Evolutionary conservation across 1,140 invertebrate genomes (phyloP), one percentile per base, ranked within the genome.

Genomic region (Solenopsis fugax): DNA sequence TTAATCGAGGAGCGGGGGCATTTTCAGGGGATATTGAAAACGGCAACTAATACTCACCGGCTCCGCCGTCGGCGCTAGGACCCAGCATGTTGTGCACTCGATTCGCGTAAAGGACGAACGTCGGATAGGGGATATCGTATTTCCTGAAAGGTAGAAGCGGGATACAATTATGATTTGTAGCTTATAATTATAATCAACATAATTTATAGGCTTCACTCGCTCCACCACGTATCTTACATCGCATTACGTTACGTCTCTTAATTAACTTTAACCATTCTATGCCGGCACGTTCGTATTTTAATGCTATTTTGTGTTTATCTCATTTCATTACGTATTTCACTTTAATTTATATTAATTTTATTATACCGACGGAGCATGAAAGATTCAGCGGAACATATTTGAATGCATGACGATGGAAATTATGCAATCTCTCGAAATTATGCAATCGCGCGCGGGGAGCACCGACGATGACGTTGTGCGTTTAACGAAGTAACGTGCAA

Each of bases 101-200:
- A 94, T 98, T 99, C 72, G 98, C 98, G 95, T 99, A 99, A n/a
- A 98, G 96, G 60, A 99, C 98, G 93, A 99, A 98, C 2, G 98
- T 99, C 80, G 98, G 98, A 95, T 99, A 98, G 24, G 98, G 98
- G 93, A 99, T 99, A 96, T 98, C 98, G 95, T 98, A 98, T 95
- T 98, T 98, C 91, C 98, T 96, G 94, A 34, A 93, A 94, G 88
- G 9, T 16, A 34, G 21, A 84, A 41, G 29, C 21, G 41, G n/a
- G 45, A 50, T 29, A 12, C 21, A 29, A 48, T 75, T 29, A 37
- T 37, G 13, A 76, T 45, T 76, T 21, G 37, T 34, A n/a, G 34
- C 18, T 67, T 67, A 69, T 18, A 69, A 69, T 69, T 69, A 69
- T 69, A 69, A 69, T 69, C 41, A 69, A 69, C 41, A 50, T 69